A percentile compares a stretch with the other conserved stretches of the same genome.
Evolutionary conservation across 1,140 invertebrate genomes (phyloP).

Genomic region (Babylonia areolata): DNA sequence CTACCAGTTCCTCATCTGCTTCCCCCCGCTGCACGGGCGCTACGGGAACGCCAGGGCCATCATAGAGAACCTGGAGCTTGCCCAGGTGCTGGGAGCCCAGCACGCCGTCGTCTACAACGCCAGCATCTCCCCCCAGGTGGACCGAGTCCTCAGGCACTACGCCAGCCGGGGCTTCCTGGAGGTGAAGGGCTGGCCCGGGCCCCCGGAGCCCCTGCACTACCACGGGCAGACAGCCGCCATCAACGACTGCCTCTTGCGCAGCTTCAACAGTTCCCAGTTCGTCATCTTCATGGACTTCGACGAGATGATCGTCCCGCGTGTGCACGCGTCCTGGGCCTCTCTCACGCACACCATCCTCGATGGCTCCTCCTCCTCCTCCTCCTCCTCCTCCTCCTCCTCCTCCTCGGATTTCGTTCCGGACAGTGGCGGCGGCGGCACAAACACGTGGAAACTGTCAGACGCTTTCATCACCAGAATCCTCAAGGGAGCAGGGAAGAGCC

Average conservation of each 20-base stretch:
- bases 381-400: no score
- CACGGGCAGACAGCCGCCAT: slow-evolving; percentile 26
- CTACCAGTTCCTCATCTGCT: background rate
- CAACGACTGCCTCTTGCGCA: slow-evolving; percentile 21
- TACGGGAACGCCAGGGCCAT: background rate
- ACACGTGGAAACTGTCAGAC: background rate
- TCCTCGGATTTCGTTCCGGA: background rate
- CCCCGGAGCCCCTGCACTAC: slow-evolving; percentile 27
- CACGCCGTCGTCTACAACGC: slow-evolving; percentile 30
- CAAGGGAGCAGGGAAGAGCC: background rate
- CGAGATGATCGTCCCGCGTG: slow-evolving; percentile 27
- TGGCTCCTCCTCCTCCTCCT: no score
- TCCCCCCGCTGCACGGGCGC: background rate
- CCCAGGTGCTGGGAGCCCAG: slow-evolving; percentile 8
- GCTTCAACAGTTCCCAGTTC: background rate
- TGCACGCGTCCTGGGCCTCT: background rate
- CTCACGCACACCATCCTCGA: background rate
- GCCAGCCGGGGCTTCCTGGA: slow-evolving; percentile 22
- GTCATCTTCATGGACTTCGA: slow-evolving; percentile 26
- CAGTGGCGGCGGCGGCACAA: no score
- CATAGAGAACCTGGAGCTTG: background rate
- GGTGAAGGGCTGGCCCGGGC: background rate
- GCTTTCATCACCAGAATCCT: background rate
- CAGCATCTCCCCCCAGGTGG: background rate
- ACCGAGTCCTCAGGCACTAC: slow-evolving; percentile 12